Conservation (phyloP, 2,888 invertebrate species). For the Apamea monoglypha region DNA sequence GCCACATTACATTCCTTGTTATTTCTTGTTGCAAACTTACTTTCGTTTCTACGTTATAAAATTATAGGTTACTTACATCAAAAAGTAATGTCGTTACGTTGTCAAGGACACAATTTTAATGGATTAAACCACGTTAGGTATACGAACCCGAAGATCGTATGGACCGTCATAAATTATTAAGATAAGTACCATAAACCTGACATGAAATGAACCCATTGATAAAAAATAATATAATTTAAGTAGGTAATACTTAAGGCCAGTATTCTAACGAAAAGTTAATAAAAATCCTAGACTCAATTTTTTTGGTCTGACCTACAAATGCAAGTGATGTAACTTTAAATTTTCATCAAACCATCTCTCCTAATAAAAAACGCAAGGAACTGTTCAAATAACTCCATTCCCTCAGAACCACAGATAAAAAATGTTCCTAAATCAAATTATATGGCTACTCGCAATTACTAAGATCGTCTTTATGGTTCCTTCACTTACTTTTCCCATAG, state of each 20-base stretch:
- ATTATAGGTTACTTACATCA: slow-evolving; percentile 8
- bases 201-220: slow-evolving; percentile 7
- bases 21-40: not conserved
- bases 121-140: slow-evolving; percentile 5
- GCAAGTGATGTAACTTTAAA: slow-evolving; percentile 5
- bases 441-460: slow-evolving; percentile 40
- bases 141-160: slow-evolving; percentile 13
- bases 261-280: slow-evolving; percentile 5
- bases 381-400: slow-evolving; percentile 42
- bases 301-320: slow-evolving; percentile 12
- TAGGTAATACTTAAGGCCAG: not conserved
- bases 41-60: not conserved
- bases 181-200: slow-evolving; percentile 19
- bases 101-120: slow-evolving; percentile 24
- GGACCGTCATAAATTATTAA: slow-evolving; percentile 30
- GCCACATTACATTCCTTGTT: not conserved
- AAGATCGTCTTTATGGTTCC: slow-evolving; percentile 36
- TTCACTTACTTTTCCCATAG: slow-evolving; percentile 25
- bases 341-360: slow-evolving; percentile 27
- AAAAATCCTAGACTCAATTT: not conserved
- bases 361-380: slow-evolving; percentile 35
- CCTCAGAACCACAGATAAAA: slow-evolving; percentile 25
- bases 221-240: slow-evolving; percentile 3
- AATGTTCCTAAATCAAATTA: slow-evolving; percentile 37
- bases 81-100: slow-evolving; percentile 18